These are phyloP conservation scores for Pterobdella sp. DNA, from an alignment of 2,888 invertebrate genomes.

Conservation along the genomic window DNA sequence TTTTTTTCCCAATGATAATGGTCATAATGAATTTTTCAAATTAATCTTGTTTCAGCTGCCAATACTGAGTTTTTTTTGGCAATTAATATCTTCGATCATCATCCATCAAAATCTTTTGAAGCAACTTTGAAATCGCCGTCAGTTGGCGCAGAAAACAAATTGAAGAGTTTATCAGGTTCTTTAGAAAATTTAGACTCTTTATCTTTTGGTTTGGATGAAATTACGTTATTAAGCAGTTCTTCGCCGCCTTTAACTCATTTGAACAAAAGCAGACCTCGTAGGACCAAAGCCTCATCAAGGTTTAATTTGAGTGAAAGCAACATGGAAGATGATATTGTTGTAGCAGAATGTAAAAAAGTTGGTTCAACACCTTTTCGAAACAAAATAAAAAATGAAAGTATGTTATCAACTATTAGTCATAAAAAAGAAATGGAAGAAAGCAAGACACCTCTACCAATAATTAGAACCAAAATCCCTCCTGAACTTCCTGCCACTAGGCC, in stretches of 20 bases:
- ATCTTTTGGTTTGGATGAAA: too few relatives aligned
- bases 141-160: too few relatives aligned
- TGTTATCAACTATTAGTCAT: not conserved
- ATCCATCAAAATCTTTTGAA: too few relatives aligned
- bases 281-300: not conserved
- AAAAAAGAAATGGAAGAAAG: not conserved
- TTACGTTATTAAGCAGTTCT: not conserved
- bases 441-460: not conserved
- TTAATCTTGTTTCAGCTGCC: too few relatives aligned
- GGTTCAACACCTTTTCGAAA: too few relatives aligned
- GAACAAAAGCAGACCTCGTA: not conserved
- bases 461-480: not conserved
- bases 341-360: not conserved
- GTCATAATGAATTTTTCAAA: too few relatives aligned
- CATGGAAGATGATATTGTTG: not conserved
- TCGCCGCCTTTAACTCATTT: not conserved
- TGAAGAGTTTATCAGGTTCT: too few relatives aligned
- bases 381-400: not conserved
- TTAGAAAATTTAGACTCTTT: too few relatives aligned
- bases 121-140: too few relatives aligned
- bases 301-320: not conserved
- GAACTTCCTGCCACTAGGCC: constrained; percentile 6
- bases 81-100: too few relatives aligned
- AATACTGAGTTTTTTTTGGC: too few relatives aligned
- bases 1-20: too few relatives aligned